Conservation (phyloP, 2,888 invertebrate genomes). For the Tridacna gigas region DNA sequence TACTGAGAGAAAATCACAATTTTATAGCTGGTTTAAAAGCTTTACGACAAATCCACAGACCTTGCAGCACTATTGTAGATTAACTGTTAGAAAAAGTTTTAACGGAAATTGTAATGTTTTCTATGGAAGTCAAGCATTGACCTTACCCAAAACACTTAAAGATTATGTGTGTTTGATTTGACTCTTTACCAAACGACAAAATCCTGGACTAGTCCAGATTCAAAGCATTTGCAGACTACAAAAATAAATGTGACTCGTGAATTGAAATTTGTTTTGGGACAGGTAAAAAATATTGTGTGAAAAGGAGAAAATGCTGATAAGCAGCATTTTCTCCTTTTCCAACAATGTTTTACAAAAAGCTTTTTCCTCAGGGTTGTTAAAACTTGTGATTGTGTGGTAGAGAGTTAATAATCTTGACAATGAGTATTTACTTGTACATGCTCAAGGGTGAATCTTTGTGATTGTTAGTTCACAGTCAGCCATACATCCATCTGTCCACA, state of each 20-base stretch:
- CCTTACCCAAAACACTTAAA: constrained; percentile 59
- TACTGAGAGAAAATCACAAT: neutral
- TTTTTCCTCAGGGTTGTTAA: no score
- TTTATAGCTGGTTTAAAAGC: constrained; percentile 37
- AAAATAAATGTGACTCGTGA: neutral
- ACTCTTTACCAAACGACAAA: neutral
- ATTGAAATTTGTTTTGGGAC: neutral
- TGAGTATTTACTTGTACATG: no score
- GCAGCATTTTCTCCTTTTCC: constrained; percentile 1
- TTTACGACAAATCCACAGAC: constrained; percentile 33
- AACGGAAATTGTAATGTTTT: constrained; percentile 67
- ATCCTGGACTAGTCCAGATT: neutral
- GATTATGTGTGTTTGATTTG: constrained; percentile 52
- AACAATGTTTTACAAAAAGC: constrained; percentile 5
- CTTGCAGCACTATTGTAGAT: constrained; percentile 58
- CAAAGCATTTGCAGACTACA: neutral
- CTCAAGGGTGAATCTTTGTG: no score
- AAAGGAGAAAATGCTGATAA: neutral
- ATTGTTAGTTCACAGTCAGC: no score
- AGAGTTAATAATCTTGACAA: no score
- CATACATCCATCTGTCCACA: no score
- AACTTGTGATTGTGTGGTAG: no score
- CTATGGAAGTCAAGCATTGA: constrained; percentile 57
- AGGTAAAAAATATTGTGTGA: neutral
- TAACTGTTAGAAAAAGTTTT: constrained; percentile 60